A percentile compares a stretch with the other conserved stretches of the same genome.
Evolutionary conservation across 2,888 invertebrate genomes (phyloP).

Genomic region (Laspeyria flexula): DNA sequence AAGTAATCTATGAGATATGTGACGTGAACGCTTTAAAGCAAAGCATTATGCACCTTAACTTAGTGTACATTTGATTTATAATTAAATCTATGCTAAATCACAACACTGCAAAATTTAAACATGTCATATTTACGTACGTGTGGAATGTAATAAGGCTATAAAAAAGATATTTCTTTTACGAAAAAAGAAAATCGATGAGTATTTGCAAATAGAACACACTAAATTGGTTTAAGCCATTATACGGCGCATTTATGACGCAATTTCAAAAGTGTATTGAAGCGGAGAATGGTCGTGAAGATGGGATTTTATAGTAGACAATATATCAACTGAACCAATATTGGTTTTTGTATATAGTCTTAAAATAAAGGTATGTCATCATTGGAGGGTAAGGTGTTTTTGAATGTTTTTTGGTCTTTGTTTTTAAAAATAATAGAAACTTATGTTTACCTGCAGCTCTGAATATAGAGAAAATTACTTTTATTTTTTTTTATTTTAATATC

Average conservation of each 20-base stretch:
- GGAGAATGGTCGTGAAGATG: conserved; percentile 7
- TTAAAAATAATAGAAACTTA: conserved; percentile 10
- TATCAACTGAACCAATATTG: conserved; percentile 17
- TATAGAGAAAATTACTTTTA: conserved; percentile 14
- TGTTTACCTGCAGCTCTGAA: conserved; percentile 3
- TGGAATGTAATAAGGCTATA: conserved; percentile 53
- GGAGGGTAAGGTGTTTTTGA: conserved; percentile 9
- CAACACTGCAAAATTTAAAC: conserved; percentile 65
- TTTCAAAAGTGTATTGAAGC: conserved; percentile 10
- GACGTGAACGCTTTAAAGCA: conserved; percentile 58
- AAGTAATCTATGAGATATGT: conserved; percentile 64
- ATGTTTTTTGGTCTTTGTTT: conserved; percentile 5
- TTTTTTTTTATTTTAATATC: conserved; percentile 29
- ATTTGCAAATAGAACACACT: conserved; percentile 11
- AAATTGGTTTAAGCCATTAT: conserved; percentile 4
- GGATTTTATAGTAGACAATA: conserved; percentile 9
- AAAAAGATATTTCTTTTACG: not conserved
- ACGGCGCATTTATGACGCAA: conserved; percentile 1
- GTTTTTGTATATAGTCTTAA: conserved; percentile 11
- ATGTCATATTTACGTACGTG: conserved; percentile 34
- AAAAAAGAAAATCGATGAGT: conserved; percentile 6
- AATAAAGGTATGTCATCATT: conserved; percentile 13
- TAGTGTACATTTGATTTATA: conserved; percentile 39
- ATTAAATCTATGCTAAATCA: conserved; percentile 59
- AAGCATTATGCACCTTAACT: conserved; percentile 52